Evolutionary conservation across 2,113 vertebrate genomes (phyloP).

Genomic region (Pteronura brasiliensis): DNA sequence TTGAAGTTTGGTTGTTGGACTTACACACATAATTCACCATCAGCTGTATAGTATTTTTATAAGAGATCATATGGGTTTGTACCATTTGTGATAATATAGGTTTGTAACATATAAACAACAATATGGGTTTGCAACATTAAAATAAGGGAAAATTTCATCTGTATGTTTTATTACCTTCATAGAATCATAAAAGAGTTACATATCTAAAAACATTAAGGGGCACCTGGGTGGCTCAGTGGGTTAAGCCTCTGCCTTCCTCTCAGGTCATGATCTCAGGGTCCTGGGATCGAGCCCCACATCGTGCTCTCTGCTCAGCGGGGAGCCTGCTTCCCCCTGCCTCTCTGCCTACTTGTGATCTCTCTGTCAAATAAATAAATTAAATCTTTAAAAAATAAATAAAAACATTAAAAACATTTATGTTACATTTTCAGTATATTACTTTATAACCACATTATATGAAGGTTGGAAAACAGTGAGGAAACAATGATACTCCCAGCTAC

Average conservation of each 20-base stretch:
- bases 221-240: too few relatives aligned
- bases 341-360: too few relatives aligned
- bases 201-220: conserved; percentile 60
- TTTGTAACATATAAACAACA: conserved; percentile 76
- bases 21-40: conserved; percentile 74
- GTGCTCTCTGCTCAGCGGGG: too few relatives aligned
- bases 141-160: conserved; percentile 84
- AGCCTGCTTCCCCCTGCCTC: too few relatives aligned
- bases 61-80: not conserved
- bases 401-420: not conserved
- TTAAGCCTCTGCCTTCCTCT: too few relatives aligned
- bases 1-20: conserved; percentile 32
- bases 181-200: conserved; percentile 77
- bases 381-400: not conserved
- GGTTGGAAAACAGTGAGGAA: not conserved
- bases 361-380: too few relatives aligned
- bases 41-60: conserved; percentile 76
- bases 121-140: conserved; percentile 75
- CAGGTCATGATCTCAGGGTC: too few relatives aligned
- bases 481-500: not conserved
- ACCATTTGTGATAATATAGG: not conserved
- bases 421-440: not conserved
- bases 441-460: not conserved
- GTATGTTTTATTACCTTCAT: conserved; percentile 90
- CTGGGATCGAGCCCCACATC: too few relatives aligned